Evolutionary conservation across 2,113 vertebrate genomes (phyloP), one percentile per base, ranked within the genome.

Genomic region (Siniperca chuatsi): DNA sequence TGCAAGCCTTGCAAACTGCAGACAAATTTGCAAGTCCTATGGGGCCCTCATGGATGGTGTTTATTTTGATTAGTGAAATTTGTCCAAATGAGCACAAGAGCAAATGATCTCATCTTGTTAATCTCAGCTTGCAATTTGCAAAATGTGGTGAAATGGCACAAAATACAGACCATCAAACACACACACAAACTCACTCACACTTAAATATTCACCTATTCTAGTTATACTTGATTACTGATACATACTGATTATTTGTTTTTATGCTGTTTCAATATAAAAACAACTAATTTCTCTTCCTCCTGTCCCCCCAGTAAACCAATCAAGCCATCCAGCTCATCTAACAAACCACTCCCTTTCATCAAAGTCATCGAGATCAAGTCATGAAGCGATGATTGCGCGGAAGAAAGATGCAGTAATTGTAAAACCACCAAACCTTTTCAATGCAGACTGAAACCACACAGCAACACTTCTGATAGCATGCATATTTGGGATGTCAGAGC

Each of bases 331-430:
- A 94, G 90, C 57, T 94, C 94, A 1, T 95, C 96, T 13, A 95
- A 89, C 58, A 97, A 97, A 83, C 97, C 96, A 0, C 93, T 97
- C 81, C 97, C 98, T 18, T 96, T 97, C 90, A 98, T 98, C 82
- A 97, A 97, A 87, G 97, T 98, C 89, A 97, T 98, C 46, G 97
- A 99, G 89, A 98, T 96, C 78, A 96, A 90, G 84, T 96, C 96
- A 6, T 96, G 93, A 96, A 79, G 82, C 4, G 12, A 4, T 6
- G 35, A 16, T 46, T 8, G 25, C 6, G 23, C 57, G 16, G 60
- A 62, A 11, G 35, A 72, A 62, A 60, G 35, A 52, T 6, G 44
- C 4, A 2, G 2, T 44, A 44, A 48, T 48, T 15, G 6, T 46
- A 46, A 12, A 80, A 69, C 50, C 77, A 13, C 44, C n/a, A 50